Conservation (phyloP, 2,888 invertebrate species). For the Hypomecis atomaria region DNA sequence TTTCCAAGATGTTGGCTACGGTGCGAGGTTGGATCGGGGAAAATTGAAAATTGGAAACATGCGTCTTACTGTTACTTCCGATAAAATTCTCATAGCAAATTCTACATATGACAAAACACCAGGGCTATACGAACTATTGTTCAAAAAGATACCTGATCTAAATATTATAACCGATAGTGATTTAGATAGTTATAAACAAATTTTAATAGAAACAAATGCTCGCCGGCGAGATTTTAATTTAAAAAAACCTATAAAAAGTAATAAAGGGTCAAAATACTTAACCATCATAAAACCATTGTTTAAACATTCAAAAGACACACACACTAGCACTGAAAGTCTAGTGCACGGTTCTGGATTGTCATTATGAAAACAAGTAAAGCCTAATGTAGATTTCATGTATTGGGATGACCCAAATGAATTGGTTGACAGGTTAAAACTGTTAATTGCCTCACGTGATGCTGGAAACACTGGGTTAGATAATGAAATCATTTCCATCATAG, state of each 20-base stretch:
- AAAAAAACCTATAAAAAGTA: conserved; percentile 4
- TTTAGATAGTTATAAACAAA: neutral
- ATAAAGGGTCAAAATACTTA: conserved; percentile 8
- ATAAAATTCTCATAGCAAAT: too few relatives aligned
- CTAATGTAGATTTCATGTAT: conserved; percentile 30
- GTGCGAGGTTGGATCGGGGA: too few relatives aligned
- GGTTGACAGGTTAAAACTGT: conserved; percentile 40
- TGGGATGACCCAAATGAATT: conserved; percentile 45
- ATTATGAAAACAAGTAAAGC: neutral
- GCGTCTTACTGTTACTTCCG: too few relatives aligned
- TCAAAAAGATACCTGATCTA: neutral
- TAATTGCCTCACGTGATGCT: conserved; percentile 39
- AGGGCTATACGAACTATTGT: neutral
- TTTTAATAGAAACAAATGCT: conserved; percentile 13
- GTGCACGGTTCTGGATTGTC: neutral
- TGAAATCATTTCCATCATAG: conserved; percentile 58
- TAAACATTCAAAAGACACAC: neutral
- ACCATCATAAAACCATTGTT: conserved; percentile 7
- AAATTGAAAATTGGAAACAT: too few relatives aligned
- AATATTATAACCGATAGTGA: neutral
- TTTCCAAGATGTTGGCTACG: too few relatives aligned
- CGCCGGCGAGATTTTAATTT: conserved; percentile 11
- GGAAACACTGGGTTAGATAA: conserved; percentile 28
- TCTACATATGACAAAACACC: neutral
- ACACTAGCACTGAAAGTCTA: neutral